These are phyloP conservation scores for Tetrapedia diversipes DNA, from an alignment of 2,888 invertebrate species.

Conservation along the genomic window DNA sequence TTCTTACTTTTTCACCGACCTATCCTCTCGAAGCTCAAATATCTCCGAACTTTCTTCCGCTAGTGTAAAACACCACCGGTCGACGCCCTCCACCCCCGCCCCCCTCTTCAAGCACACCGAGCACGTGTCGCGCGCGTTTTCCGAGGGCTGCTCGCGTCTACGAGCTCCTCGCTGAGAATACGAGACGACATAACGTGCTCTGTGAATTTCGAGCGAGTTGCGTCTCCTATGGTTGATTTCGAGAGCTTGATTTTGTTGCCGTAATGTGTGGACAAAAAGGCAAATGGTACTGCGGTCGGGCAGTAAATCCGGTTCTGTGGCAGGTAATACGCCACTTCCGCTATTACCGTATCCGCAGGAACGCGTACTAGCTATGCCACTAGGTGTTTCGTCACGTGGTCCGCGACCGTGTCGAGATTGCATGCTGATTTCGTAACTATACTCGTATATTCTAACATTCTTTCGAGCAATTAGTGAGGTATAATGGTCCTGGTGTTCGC, in stretches of 20 bases:
- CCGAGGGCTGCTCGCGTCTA: conserved; percentile 18
- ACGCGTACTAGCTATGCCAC: conserved; percentile 2
- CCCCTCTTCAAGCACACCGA: conserved; percentile 17
- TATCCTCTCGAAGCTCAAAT: too few relatives aligned
- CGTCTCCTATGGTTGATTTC: not conserved
- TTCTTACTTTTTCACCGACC: too few relatives aligned
- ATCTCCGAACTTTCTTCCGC: too few relatives aligned
- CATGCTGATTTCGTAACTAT: conserved; percentile 4
- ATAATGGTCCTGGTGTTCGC: too few relatives aligned
- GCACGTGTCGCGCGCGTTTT: conserved; percentile 48
- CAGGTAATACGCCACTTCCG: conserved; percentile 53
- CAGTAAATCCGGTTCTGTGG: not conserved
- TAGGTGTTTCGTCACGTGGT: conserved; percentile 22
- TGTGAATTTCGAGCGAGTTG: conserved; percentile 39
- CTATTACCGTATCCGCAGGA: conserved; percentile 30
- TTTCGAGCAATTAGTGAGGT: too few relatives aligned
- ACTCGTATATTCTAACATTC: not conserved
- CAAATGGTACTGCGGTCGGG: not conserved
- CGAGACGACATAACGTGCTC: conserved; percentile 21
- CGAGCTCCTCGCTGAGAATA: conserved; percentile 41
- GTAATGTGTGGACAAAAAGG: not conserved
- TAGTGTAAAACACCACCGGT: conserved; percentile 53
- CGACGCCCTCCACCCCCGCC: conserved; percentile 15
- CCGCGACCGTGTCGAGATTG: conserved; percentile 12
- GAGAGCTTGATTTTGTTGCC: not conserved